These are phyloP conservation scores for Drosophila antonietae DNA, from an alignment of 2,888 invertebrate genomes.

Conservation along the genomic window DNA sequence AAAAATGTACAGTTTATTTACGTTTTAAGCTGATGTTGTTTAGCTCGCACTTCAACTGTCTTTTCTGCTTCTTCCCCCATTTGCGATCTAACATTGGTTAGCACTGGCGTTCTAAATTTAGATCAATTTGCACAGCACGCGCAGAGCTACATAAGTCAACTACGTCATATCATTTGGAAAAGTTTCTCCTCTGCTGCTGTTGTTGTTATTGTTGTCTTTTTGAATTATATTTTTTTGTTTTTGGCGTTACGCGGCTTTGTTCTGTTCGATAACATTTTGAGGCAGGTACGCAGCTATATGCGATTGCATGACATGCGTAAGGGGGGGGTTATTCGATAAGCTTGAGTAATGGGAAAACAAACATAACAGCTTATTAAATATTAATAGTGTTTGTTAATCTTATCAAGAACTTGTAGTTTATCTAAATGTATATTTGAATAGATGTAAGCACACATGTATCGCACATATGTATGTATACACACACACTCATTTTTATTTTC, in stretches of 20 bases:
- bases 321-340: background rate
- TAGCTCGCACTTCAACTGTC: constrained; percentile 33
- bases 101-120: constrained; percentile 57
- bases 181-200: background rate
- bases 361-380: background rate
- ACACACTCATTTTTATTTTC: background rate
- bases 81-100: background rate
- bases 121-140: constrained; percentile 45
- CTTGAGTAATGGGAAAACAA: background rate
- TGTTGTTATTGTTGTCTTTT: constrained; percentile 7
- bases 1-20: constrained; percentile 7
- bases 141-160: constrained; percentile 25
- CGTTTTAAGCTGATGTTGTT: constrained; percentile 2
- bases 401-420: background rate
- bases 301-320: constrained; percentile 4
- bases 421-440: background rate
- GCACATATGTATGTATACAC: background rate
- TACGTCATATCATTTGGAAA: constrained; percentile 51
- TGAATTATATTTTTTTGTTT: constrained; percentile 24
- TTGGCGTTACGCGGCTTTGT: constrained; percentile 21
- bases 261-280: constrained; percentile 44
- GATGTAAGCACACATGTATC: background rate
- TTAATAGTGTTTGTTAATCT: constrained; percentile 21
- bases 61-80: constrained; percentile 11
- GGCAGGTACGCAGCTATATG: constrained; percentile 9